Conservation (phyloP, 2,797 vertebrate species). For the Macrochelys suwanniensis region DNA sequence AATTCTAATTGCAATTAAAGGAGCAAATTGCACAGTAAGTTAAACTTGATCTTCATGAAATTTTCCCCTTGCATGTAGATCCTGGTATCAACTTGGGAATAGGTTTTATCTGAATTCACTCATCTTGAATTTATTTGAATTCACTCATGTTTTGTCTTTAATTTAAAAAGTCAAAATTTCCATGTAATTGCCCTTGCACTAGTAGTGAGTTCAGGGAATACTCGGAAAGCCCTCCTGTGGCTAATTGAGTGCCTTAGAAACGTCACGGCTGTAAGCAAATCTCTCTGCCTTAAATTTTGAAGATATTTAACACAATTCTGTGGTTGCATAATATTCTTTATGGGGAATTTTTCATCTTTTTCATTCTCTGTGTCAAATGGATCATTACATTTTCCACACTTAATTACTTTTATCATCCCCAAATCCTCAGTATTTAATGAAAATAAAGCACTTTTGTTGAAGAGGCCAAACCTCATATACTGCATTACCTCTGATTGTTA, state of each 20-base stretch:
- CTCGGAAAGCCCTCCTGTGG: slow-evolving; percentile 6
- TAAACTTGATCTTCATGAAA: slow-evolving; percentile 1
- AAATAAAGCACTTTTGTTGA: slow-evolving; percentile 45
- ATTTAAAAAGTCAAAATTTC: slow-evolving; percentile 52
- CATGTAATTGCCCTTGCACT: slow-evolving; percentile 55
- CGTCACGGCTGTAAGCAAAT: slow-evolving; percentile 52
- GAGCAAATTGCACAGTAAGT: slow-evolving; percentile 32
- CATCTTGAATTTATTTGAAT: slow-evolving; percentile 34
- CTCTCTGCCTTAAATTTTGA: slow-evolving; percentile 56
- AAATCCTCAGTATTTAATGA: slow-evolving; percentile 52
- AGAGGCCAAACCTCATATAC: slow-evolving; percentile 31
- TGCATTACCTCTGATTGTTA: neutral
- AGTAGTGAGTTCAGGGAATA: neutral
- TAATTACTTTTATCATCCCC: slow-evolving; percentile 72
- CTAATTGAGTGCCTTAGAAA: slow-evolving; percentile 52
- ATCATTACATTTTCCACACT: slow-evolving; percentile 67
- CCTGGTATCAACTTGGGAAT: neutral
- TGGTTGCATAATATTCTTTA: slow-evolving; percentile 58
- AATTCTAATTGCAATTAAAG: neutral
- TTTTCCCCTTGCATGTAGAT: neutral
- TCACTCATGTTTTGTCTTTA: slow-evolving; percentile 48
- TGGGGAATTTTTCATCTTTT: slow-evolving; percentile 60
- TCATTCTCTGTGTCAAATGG: slow-evolving; percentile 42
- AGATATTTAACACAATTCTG: slow-evolving; percentile 63
- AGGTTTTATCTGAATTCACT: slow-evolving; percentile 44